These are phyloP conservation scores for Eublepharis macularius DNA, from an alignment of 2,113 vertebrate genomes.

Conservation along the genomic window DNA sequence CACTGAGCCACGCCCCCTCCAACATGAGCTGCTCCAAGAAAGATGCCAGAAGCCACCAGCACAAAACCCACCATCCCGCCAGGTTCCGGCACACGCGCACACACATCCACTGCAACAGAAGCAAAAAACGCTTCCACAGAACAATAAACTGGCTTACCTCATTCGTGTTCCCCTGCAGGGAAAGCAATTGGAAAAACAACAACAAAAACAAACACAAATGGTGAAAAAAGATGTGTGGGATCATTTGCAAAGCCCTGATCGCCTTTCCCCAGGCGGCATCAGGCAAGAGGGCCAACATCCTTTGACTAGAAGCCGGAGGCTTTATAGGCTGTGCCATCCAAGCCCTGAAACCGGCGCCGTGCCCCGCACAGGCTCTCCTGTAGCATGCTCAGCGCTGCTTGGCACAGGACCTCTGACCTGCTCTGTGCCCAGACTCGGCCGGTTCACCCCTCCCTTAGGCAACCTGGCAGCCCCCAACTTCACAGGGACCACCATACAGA, in stretches of 20 bases:
- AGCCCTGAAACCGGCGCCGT: neutral
- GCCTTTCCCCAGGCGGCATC: neutral
- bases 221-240: neutral
- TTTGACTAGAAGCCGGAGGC: neutral
- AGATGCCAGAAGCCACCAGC: neutral
- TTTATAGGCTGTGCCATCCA: neutral
- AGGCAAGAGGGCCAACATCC: neutral
- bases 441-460: too few relatives aligned
- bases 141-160: conserved; percentile 82
- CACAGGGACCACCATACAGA: neutral
- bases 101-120: neutral
- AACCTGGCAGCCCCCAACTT: neutral
- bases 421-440: too few relatives aligned
- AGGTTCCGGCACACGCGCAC: neutral
- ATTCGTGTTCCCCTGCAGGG: conserved; percentile 93
- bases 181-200: conserved; percentile 64
- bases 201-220: neutral
- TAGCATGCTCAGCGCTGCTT: too few relatives aligned
- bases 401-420: neutral
- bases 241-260: neutral
- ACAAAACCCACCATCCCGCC: neutral
- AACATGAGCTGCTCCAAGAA: neutral
- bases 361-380: neutral
- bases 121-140: neutral
- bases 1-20: too few relatives aligned